These are phyloP conservation scores for Hipposideros armiger DNA, from an alignment of 2,113 vertebrate species.

Conservation along the genomic window DNA sequence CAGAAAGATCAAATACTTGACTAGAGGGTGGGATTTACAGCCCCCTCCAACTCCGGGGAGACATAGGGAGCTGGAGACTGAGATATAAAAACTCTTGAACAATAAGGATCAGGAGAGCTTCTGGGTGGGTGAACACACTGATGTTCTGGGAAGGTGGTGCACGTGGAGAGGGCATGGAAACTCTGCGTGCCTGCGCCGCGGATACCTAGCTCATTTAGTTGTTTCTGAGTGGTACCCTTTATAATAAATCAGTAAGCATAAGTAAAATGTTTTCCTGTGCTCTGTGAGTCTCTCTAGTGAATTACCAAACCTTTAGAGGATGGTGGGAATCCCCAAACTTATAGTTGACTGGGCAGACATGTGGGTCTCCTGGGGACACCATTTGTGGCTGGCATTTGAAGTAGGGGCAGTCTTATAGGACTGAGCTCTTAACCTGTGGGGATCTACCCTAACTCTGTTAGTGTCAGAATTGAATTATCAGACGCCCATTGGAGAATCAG, in stretches of 20 bases:
- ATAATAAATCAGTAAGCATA: neutral
- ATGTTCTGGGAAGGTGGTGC: too few relatives aligned
- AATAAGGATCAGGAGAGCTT: neutral
- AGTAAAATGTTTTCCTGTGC: neutral
- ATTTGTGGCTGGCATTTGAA: neutral
- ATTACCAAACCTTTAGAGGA: neutral
- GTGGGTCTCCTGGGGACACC: neutral
- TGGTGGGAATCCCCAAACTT: neutral
- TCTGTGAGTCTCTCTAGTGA: neutral
- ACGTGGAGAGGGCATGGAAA: neutral
- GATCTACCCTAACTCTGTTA: neutral
- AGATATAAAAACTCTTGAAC: neutral
- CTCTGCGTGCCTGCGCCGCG: neutral
- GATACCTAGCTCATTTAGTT: neutral
- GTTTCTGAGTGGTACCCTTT: neutral
- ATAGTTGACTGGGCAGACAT: neutral
- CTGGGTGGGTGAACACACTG: neutral
- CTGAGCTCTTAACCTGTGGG: neutral
- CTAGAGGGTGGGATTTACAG: neutral
- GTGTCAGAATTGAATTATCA: neutral
- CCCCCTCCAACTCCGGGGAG: neutral
- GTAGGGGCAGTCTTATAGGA: neutral
- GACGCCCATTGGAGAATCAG: neutral
- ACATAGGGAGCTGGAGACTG: neutral
- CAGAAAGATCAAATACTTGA: neutral